Base-by-base conservation (phyloP, 2,888 invertebrate genomes). In the Archips xylosteana region DNA sequence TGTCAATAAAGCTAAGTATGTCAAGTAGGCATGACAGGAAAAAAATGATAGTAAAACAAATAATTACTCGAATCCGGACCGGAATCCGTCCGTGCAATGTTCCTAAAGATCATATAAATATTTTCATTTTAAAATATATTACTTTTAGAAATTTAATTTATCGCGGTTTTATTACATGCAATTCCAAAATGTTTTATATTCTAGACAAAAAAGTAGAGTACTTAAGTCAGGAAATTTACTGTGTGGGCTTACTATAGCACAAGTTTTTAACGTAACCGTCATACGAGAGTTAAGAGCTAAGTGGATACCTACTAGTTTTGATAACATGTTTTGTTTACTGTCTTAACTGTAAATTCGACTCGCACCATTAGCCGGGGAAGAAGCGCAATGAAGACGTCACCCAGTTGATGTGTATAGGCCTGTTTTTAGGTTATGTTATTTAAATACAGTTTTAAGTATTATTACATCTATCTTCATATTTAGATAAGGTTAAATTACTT, bases 261-360 rank as follows among this genome's bases (percentile, higher is more conserved):
- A 49, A 62, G 68, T 23, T 62, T 15, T 32, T 57, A 32, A 68
- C n/a, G 74, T 64, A 72, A 75, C 54, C 61, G 65, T 49, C 10
- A n/a, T 36, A 60, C 36, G 23, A 36, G 9, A 36, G n/a, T 60
- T 36, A n/a, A 60, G 45, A 13, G 42, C 42, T 34, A 65, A 64
- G 45, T 42, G 23, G n/a, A 34, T 57, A 54, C 51, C 32, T 65
- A 64, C 74, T 69, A 69, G 74, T 74, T 70, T 65, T 65, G 60
- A 70, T 70, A 70, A 74, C 74, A 74, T 74, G 74, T 74, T 74
- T 69, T 74, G 74, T 74, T 74, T 69, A 64, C 68, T 70, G 64
- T 65, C 65, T 32, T 70, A 74, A 74, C 74, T 74, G 74, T 74
- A 74, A 74, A 70, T 70, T 74, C 45, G 60, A 74, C 69, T 60